These are phyloP conservation scores for Drosophila carrolli DNA, from an alignment of 1,140 invertebrate species.

Conservation along the genomic window DNA sequence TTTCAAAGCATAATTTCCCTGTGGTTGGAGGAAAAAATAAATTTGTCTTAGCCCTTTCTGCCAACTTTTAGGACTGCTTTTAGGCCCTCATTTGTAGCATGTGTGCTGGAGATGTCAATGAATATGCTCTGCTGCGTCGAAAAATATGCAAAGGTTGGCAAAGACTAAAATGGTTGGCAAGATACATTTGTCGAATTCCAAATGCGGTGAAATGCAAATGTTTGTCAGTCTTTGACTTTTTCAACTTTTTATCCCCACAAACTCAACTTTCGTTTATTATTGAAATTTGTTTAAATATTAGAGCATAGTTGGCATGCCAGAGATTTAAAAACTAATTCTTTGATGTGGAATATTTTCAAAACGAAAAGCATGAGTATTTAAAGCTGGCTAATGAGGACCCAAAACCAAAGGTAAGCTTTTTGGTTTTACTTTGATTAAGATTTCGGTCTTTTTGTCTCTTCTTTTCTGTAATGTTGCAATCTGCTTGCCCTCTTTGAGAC, in stretches of 20 bases:
- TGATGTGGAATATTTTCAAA: slow-evolving; percentile 21
- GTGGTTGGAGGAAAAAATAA: slow-evolving; percentile 20
- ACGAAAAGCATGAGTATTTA: slow-evolving; percentile 11
- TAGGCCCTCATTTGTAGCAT: slow-evolving; percentile 29
- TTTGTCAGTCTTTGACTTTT: slow-evolving; percentile 28
- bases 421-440: slow-evolving; percentile 19
- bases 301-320: slow-evolving; percentile 11
- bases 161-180: slow-evolving; percentile 25
- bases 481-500: slow-evolving; percentile 2
- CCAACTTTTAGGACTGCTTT: slow-evolving; percentile 23
- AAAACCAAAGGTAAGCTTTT: slow-evolving; percentile 3
- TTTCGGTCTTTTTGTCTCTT: no score
- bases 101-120: slow-evolving; percentile 41
- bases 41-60: slow-evolving; percentile 14
- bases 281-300: slow-evolving; percentile 22
- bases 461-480: neutral
- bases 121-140: slow-evolving; percentile 16
- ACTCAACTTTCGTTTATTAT: slow-evolving; percentile 4
- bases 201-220: slow-evolving; percentile 50
- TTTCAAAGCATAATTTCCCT: slow-evolving; percentile 54
- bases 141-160: slow-evolving; percentile 32
- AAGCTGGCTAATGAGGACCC: neutral
- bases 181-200: slow-evolving; percentile 32
- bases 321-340: slow-evolving; percentile 8
- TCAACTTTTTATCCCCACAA: slow-evolving; percentile 4